A percentile compares a stretch with the other conserved stretches of the same genome.
phyloP scores from a whole-genome alignment of 2,888 invertebrate genomes.

The Cryptophagus acutangulus region DNA sequence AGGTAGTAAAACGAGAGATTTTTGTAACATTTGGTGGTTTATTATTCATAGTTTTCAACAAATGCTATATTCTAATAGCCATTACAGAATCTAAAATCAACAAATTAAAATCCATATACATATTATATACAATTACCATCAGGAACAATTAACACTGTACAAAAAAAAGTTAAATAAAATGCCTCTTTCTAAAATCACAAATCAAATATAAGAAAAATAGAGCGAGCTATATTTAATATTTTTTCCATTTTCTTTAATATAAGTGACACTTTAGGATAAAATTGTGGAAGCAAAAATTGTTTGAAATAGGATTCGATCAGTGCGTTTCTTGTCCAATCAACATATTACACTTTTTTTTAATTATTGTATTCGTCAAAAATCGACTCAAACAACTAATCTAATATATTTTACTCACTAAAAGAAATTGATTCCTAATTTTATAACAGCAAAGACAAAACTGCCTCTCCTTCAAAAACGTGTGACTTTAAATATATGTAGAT shows the following conservation, averaged over 20 bases:
- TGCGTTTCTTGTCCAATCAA: conserved; percentile 3
- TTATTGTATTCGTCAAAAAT: conserved; percentile 3
- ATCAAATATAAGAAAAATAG: conserved; percentile 7
- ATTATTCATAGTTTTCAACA: conserved; percentile 30
- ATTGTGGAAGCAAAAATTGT: conserved; percentile 8
- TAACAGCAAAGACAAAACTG: too few species aligned
- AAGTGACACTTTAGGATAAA: conserved; percentile 9
- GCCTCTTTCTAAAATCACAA: conserved; percentile 27
- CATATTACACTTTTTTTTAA: conserved; percentile 8
- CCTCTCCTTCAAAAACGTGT: too few species aligned
- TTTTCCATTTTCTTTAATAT: conserved; percentile 1
- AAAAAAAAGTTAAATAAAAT: conserved; percentile 21
- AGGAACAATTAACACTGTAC: conserved; percentile 33
- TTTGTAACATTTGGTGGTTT: conserved; percentile 31
- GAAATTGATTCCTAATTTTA: too few species aligned
- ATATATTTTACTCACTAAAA: too few species aligned
- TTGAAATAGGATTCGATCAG: conserved; percentile 4
- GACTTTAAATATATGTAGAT: too few species aligned
- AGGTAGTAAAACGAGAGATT: neutral
- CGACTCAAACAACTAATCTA: conserved; percentile 27
- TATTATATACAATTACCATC: conserved; percentile 27
- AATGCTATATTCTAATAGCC: conserved; percentile 35
- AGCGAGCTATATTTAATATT: conserved; percentile 4
- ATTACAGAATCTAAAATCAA: conserved; percentile 32
- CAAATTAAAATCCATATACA: conserved; percentile 32